Base-by-base conservation (phyloP, 2,113 vertebrate species). In the rat (Rattus norvegicus) region DNA sequence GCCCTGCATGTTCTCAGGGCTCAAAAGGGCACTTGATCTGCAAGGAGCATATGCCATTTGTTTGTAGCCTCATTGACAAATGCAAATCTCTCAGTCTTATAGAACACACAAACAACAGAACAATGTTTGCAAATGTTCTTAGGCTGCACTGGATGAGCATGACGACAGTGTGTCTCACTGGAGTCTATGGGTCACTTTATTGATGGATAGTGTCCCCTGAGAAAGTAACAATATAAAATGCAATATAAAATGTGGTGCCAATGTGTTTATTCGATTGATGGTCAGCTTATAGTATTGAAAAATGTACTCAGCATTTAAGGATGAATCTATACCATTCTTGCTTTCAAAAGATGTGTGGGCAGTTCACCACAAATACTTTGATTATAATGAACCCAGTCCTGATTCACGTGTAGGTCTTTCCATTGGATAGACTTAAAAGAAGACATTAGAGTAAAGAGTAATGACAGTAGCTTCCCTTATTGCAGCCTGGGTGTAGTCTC, bases 51-150 rank as follows among this genome's bases (percentile, higher is more conserved):
- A 39, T 36, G 47, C 36, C 22, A 88, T 88, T 56, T 43, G 36
- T 88, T 94, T 96, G 43, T 77, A 63, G 92, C 88, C 92, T 92
- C 79, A 92, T 65, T 95, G 83, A 93, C 33, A 86, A 93, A 90
- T 90, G 39, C 36, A 79, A 83, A 85, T 93, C 14, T 90, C 24
- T 39, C 47, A 47, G 77, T 13, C 26, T 81, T 39, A 33, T 7
- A 65, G 61, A 49, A 36, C 22, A 72, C 8, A 72, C 24, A 5
- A 73, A 36, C 49, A 90, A 43, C 43, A 59, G 56, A 85, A 63
- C 22, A 28, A 33, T 39, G n/a, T 69, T 90, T 39, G 2, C 24
- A 70, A 88, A 76, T 49, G 13, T 52, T 47, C 28, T 7, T 17
- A 39, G 56, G n/a, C 26, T 73, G 1, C 16, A 47, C 36, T 7